A percentile compares a stretch with the other conserved stretches of the same genome.
phyloP scores from a whole-genome alignment of 2,888 invertebrate species.

The Parelbella ahira region DNA sequence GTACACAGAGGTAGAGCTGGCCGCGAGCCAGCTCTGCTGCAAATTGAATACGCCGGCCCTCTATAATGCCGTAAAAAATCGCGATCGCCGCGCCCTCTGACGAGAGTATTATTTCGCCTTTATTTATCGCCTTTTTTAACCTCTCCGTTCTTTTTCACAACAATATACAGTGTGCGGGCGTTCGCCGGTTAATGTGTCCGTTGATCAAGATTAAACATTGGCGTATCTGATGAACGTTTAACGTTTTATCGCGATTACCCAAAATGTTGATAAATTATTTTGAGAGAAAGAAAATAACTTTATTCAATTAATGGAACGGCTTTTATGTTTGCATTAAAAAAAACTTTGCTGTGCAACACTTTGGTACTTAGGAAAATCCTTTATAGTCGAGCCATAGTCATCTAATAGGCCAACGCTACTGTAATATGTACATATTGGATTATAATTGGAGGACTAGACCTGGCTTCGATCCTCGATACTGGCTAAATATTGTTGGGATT shows the following conservation, averaged over 20 bases:
- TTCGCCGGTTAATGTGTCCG: slow-evolving; percentile 18
- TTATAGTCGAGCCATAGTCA: too few relatives aligned
- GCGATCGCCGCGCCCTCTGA: slow-evolving; percentile 18
- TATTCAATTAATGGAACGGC: too few relatives aligned
- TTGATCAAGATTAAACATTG: slow-evolving; percentile 21
- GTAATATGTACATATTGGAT: too few relatives aligned
- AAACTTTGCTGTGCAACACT: too few relatives aligned
- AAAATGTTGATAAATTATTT: slow-evolving; percentile 3
- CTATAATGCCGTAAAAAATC: slow-evolving; percentile 24
- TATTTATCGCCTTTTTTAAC: slow-evolving; percentile 21
- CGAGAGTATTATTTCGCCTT: slow-evolving; percentile 20
- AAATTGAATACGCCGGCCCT: slow-evolving; percentile 22
- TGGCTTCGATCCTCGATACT: too few relatives aligned
- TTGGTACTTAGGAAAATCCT: too few relatives aligned
- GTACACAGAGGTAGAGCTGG: slow-evolving; percentile 20
- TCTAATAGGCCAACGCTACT: too few relatives aligned
- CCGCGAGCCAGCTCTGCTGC: slow-evolving; percentile 23
- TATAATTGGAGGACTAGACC: too few relatives aligned
- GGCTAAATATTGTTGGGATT: too few relatives aligned
- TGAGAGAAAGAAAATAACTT: too few relatives aligned
- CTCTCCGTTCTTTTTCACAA: slow-evolving; percentile 8
- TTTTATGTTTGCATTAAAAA: too few relatives aligned
- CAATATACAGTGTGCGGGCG: slow-evolving; percentile 1
- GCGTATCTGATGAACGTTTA: slow-evolving; percentile 13
- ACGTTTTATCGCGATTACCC: background rate